A percentile compares a stretch with the other conserved stretches of the same genome.
Conservation (phyloP, 2,888 invertebrate genomes). For the Campoletis raptor region DNA sequence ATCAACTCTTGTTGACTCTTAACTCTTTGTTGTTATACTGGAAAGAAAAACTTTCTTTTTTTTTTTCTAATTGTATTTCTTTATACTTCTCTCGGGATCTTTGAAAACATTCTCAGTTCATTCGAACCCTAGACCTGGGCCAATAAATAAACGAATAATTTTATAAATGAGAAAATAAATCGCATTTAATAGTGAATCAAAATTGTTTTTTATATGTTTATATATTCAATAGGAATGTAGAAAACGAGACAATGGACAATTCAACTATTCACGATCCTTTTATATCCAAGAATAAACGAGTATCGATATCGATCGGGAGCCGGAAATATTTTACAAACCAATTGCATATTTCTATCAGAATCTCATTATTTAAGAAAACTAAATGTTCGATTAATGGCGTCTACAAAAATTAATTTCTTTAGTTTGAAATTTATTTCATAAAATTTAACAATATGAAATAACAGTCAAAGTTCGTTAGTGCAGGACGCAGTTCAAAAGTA, state of each 20-base stretch:
- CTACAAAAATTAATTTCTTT: neutral
- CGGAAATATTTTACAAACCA: constrained; percentile 3
- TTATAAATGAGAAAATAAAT: constrained; percentile 7
- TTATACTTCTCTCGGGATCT: neutral
- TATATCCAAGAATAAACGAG: constrained; percentile 24
- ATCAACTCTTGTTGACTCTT: neutral
- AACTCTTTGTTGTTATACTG: neutral
- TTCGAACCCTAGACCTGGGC: neutral
- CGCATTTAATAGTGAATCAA: neutral
- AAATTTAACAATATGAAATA: too few relatives aligned
- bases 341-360: neutral
- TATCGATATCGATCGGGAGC: neutral
- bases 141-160: neutral
- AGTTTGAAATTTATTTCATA: too few relatives aligned
- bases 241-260: constrained; percentile 23
- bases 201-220: neutral
- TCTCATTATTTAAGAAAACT: too few relatives aligned
- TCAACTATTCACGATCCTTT: constrained; percentile 67
- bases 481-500: too few relatives aligned
- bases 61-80: neutral
- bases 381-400: too few relatives aligned
- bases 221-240: neutral
- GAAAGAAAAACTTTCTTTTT: neutral
- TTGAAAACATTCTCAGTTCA: neutral
- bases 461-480: too few relatives aligned